Evolutionary conservation across 2,113 vertebrate genomes (phyloP), one percentile per base, ranked within the genome.

Genomic region (Halichoeres trimaculatus): DNA sequence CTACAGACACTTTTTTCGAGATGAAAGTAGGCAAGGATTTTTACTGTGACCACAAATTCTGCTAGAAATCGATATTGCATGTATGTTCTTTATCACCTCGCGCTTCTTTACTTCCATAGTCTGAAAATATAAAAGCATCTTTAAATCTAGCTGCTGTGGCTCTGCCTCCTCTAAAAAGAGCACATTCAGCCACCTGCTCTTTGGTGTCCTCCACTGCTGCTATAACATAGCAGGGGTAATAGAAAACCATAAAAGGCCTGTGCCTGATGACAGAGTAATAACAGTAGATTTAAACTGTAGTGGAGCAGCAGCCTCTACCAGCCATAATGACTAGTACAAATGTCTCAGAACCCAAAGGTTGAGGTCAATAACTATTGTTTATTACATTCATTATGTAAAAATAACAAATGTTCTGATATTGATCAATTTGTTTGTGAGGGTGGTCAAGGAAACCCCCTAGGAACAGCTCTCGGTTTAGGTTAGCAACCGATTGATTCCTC

Each of bases 221-320:
- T 70, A 53, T 65, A 75, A 78, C 74, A 80, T 53, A 70, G 76
- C 85, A 84, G 70, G 58, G 64, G 85, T 85, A 81, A 88, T 78
- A 88, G 85, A 84, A 85, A 89, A 57, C 76, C 69, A 82, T 90
- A 87, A 91, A 89, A 83, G 58, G 77, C 60, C 71, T 52, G 65
- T 58, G 54, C 38, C 22, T 64, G 90, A 88, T 85, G 89, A 87
- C 91, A 85, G 89, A 79, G 84, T 87, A 81, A 89, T 90, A 90
- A 89, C 72, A 80, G 70, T 84, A 85, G 89, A 91, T 90, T 88
- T 88, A 90, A 87, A 84, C 62, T 74, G 80, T 83, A 83, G 85
- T 76, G 66, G 84, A 82, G 16, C 70, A 68, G 69, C 75, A 61
- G 65, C 65, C 84, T 62, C 48, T 72, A 62, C 62, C 52, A 58